Percentiles rank a stretch among this genome's conserved stretches.
phyloP scores from a whole-genome alignment of 2,113 vertebrate species.

The Eleginops maclovinus region DNA sequence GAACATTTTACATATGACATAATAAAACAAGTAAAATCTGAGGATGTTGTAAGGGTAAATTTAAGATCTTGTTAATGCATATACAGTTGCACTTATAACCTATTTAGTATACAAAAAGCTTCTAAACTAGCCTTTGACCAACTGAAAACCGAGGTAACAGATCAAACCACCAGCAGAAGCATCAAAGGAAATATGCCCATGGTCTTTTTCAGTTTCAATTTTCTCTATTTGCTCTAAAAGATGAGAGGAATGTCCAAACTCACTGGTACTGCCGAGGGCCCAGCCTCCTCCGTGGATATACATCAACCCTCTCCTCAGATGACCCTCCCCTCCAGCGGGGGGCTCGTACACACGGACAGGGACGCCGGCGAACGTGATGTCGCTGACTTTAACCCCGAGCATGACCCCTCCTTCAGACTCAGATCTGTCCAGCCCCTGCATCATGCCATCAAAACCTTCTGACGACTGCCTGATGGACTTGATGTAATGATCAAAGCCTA shows the following conservation, averaged over 20 bases:
- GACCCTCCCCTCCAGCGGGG: conserved; percentile 71
- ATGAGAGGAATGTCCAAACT: conserved; percentile 56
- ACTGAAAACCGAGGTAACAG: not conserved
- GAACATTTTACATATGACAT: not conserved
- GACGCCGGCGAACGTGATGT: conserved; percentile 88
- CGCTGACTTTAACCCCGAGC: conserved; percentile 83
- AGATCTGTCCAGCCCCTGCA: conserved; percentile 2
- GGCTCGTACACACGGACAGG: conserved; percentile 93
- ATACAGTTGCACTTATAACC: not conserved
- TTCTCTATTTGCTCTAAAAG: not conserved
- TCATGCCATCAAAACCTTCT: conserved; percentile 76
- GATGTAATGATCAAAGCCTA: conserved; percentile 87
- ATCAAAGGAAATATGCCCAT: too few species aligned
- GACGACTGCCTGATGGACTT: conserved; percentile 78
- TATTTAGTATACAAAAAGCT: not conserved
- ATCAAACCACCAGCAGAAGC: too few species aligned
- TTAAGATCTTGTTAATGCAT: too few species aligned
- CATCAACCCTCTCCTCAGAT: conserved; percentile 87
- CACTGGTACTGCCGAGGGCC: conserved; percentile 91
- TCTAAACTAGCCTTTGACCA: not conserved
- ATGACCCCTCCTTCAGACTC: conserved; percentile 51
- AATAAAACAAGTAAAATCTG: not conserved
- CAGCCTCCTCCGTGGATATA: conserved; percentile 95
- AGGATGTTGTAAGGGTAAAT: too few species aligned
- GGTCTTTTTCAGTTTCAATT: not conserved